Conservation (phyloP, 2,113 vertebrate genomes). For the Oncorhynchus tshawytscha region DNA sequence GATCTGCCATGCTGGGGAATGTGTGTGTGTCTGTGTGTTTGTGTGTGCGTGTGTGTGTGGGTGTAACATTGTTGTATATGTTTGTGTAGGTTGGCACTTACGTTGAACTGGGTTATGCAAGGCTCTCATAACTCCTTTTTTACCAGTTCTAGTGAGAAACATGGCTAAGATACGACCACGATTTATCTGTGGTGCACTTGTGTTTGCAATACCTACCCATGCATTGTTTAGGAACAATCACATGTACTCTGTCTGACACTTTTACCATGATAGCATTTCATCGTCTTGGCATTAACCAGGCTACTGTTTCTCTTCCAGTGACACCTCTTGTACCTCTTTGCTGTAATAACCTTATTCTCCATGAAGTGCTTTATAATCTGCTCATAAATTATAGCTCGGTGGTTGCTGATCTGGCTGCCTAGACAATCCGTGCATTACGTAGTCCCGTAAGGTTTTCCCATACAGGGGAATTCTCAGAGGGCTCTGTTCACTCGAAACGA, state of each 20-base stretch:
- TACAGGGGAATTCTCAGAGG: slow-evolving; percentile 29
- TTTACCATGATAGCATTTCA: neutral
- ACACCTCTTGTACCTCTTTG: slow-evolving; percentile 46
- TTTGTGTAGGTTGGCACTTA: neutral
- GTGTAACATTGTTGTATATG: neutral
- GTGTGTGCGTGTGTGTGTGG: neutral
- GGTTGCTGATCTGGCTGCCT: slow-evolving; percentile 43
- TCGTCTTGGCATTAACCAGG: slow-evolving; percentile 29
- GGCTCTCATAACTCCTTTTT: neutral
- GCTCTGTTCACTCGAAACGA: slow-evolving; percentile 20
- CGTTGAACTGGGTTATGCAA: neutral
- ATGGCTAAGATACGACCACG: neutral
- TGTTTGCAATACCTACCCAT: neutral
- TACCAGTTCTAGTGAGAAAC: neutral
- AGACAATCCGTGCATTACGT: slow-evolving; percentile 41
- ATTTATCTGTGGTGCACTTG: neutral
- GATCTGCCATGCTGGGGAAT: slow-evolving; percentile 3
- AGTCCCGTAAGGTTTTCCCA: slow-evolving; percentile 22
- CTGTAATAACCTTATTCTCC: slow-evolving; percentile 53
- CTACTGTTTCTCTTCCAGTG: slow-evolving; percentile 38
- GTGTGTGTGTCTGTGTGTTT: neutral
- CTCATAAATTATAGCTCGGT: slow-evolving; percentile 52
- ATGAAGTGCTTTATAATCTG: slow-evolving; percentile 53
- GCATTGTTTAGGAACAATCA: neutral
- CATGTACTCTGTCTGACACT: neutral